A percentile compares a stretch with the other conserved stretches of the same genome.
phyloP scores from a whole-genome alignment of 2,113 vertebrate genomes.

The Podocnemis expansa region DNA sequence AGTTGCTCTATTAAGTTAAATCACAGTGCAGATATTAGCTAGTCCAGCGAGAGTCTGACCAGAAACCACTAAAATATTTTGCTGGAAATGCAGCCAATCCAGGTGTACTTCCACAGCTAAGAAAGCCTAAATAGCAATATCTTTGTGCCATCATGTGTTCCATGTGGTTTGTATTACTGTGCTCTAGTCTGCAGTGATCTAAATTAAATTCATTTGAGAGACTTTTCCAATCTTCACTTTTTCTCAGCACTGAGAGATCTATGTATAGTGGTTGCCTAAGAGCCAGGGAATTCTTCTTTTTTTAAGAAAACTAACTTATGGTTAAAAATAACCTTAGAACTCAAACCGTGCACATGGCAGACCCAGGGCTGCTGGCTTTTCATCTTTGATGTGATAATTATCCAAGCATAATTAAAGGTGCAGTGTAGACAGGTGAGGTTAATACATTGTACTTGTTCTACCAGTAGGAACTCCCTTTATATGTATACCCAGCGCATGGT shows the following conservation, averaged over 20 bases:
- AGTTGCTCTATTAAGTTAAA: neutral
- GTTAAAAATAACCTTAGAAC: neutral
- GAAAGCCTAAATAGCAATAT: neutral
- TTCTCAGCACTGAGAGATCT: neutral
- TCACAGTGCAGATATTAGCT: neutral
- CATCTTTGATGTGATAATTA: neutral
- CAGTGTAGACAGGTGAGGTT: neutral
- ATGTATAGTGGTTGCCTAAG: constrained; percentile 10
- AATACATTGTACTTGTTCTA: neutral
- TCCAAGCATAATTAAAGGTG: neutral
- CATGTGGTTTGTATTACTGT: neutral
- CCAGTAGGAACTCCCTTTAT: neutral
- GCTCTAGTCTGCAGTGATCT: neutral
- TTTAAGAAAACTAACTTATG: neutral
- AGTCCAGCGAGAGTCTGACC: neutral
- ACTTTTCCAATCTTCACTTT: neutral
- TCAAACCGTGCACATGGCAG: neutral
- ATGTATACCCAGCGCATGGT: neutral
- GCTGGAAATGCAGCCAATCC: neutral
- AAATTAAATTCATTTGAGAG: neutral
- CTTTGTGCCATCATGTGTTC: neutral
- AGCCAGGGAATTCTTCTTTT: neutral
- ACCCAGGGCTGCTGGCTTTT: neutral
- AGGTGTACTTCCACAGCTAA: neutral
- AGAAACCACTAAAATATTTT: constrained; percentile 14